Conservation (phyloP, 2,888 invertebrate genomes). For the Pollenia griseotomentosa region DNA sequence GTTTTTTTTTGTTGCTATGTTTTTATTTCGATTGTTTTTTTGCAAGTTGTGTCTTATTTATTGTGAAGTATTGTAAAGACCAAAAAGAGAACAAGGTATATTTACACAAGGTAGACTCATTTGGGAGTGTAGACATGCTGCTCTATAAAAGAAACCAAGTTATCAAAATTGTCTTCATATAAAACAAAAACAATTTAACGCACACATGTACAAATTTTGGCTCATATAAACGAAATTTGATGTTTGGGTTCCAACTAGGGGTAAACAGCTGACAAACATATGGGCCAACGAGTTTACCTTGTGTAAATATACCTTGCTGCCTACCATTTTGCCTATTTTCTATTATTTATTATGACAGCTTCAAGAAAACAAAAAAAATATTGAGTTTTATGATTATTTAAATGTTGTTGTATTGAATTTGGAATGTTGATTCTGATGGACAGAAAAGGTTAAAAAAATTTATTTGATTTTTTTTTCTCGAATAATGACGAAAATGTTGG, state of each 20-base stretch:
- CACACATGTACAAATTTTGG: too few relatives aligned
- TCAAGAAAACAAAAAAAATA: background rate
- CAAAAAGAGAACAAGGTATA: too few relatives aligned
- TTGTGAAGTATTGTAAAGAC: background rate
- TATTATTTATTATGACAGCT: background rate
- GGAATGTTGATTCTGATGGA: background rate
- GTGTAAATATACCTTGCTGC: too few relatives aligned
- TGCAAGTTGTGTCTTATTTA: conserved; percentile 1
- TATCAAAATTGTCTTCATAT: too few relatives aligned
- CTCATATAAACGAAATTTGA: too few relatives aligned
- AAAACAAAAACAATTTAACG: too few relatives aligned
- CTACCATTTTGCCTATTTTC: background rate
- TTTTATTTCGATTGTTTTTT: background rate
- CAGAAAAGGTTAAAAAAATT: background rate
- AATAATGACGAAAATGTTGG: background rate
- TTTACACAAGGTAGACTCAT: too few relatives aligned
- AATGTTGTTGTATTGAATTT: background rate
- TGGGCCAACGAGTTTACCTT: too few relatives aligned
- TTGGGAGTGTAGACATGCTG: too few relatives aligned
- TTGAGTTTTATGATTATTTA: conserved; percentile 1
- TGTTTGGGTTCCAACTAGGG: too few relatives aligned
- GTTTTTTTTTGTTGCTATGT: background rate
- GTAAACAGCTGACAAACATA: too few relatives aligned
- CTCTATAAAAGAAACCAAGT: too few relatives aligned
- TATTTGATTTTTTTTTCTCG: background rate